phyloP scores from a whole-genome alignment of 2,888 invertebrate species.

The Amphipoea lucens region DNA sequence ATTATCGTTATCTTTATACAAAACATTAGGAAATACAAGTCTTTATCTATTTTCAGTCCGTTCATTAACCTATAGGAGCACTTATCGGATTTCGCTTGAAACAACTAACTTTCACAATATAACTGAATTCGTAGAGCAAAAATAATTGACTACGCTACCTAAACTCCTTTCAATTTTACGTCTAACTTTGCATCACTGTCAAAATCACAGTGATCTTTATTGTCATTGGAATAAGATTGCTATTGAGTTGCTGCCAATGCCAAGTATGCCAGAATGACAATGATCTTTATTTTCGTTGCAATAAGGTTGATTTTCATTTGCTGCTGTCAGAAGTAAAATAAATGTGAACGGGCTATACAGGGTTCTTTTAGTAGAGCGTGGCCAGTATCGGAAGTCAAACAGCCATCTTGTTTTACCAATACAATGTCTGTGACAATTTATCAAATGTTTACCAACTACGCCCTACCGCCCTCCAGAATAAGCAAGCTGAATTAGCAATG shows the following conservation, averaged over 20 bases:
- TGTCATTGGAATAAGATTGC: no score
- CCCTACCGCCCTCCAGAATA: no score
- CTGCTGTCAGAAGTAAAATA: no score
- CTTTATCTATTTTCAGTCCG: not conserved
- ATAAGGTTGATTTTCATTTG: no score
- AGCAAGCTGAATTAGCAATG: no score
- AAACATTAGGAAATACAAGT: not conserved
- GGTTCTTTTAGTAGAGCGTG: no score
- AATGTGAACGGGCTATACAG: no score
- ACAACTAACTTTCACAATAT: not conserved
- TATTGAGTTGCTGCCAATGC: no score
- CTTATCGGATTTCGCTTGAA: not conserved
- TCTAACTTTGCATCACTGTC: no score
- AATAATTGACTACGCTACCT: not conserved
- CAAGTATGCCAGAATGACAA: no score
- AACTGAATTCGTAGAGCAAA: not conserved
- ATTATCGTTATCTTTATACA: not conserved
- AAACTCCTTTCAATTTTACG: not conserved
- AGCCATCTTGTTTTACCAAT: not conserved
- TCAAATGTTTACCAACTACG: not conserved
- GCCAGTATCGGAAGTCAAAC: not conserved
- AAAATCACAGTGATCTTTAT: no score
- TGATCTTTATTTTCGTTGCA: no score
- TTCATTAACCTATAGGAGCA: not conserved
- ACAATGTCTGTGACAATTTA: not conserved